Conservation (phyloP, 2,888 invertebrate species). For the Dasysyrphus albostriatus region DNA sequence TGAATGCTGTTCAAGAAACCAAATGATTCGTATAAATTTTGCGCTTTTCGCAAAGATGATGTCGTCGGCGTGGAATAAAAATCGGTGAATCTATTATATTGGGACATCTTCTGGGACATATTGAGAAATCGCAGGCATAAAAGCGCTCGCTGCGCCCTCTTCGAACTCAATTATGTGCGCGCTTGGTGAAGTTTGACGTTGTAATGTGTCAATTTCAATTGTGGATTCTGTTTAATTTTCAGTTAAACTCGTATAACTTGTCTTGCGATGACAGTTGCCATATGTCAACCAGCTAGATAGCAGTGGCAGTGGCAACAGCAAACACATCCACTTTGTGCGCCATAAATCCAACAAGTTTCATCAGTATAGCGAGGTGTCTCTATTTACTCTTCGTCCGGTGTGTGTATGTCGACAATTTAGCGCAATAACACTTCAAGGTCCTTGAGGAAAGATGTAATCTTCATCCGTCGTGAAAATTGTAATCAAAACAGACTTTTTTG, state of each 20-base stretch:
- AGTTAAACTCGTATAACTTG: slow-evolving; percentile 72
- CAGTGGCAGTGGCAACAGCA: slow-evolving; percentile 35
- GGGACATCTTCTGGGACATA: slow-evolving; percentile 39
- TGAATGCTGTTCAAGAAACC: slow-evolving; percentile 35
- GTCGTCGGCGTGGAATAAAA: slow-evolving; percentile 55
- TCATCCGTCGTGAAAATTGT: background rate
- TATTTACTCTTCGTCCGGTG: background rate
- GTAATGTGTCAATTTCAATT: slow-evolving; percentile 75
- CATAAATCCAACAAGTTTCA: slow-evolving; percentile 17
- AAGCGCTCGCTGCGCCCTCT: slow-evolving; percentile 44
- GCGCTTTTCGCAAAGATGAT: slow-evolving; percentile 39
- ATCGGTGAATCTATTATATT: slow-evolving; percentile 73
- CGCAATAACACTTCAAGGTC: slow-evolving; percentile 59
- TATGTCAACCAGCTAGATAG: slow-evolving; percentile 34
- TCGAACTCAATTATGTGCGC: slow-evolving; percentile 70
- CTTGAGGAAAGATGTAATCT: slow-evolving; percentile 39
- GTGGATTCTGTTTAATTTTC: slow-evolving; percentile 69
- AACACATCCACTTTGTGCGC: slow-evolving; percentile 30
- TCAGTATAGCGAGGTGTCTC: slow-evolving; percentile 4
- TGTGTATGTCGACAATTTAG: slow-evolving; percentile 27
- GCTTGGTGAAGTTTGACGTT: slow-evolving; percentile 66
- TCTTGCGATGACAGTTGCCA: slow-evolving; percentile 68
- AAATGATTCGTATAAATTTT: slow-evolving; percentile 73
- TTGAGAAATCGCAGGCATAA: slow-evolving; percentile 54
- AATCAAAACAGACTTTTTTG: slow-evolving; percentile 41